phyloP scores from a whole-genome alignment of 2,113 vertebrate species.

The Protobothrops mucrosquamatus region DNA sequence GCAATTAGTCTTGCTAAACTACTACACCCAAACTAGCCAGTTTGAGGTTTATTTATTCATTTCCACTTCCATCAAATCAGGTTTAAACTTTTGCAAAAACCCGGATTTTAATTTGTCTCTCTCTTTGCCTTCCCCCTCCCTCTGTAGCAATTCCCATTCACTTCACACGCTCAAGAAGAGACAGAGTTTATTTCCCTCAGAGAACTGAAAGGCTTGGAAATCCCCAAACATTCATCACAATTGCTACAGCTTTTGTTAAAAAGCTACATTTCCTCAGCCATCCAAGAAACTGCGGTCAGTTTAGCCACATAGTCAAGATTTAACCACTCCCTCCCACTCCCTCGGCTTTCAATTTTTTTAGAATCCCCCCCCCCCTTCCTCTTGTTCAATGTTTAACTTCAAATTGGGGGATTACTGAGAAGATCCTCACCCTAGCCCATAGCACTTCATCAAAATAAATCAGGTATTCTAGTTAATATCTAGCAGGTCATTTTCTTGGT shows the following conservation, averaged over 20 bases:
- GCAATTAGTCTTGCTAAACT: slow-evolving; percentile 85
- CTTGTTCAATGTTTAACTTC: neutral
- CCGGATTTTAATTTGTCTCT: neutral
- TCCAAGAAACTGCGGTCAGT: neutral
- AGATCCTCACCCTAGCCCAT: neutral
- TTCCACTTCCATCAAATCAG: slow-evolving; percentile 52
- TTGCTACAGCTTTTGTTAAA: neutral
- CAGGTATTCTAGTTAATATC: neutral
- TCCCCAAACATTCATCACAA: slow-evolving; percentile 7
- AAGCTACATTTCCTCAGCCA: slow-evolving; percentile 6
- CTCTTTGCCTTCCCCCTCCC: neutral
- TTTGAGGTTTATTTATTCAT: slow-evolving; percentile 76
- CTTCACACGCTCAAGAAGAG: neutral
- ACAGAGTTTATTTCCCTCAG: neutral
- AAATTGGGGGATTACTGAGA: neutral
- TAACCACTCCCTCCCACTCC: neutral
- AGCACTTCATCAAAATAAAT: neutral
- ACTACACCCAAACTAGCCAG: slow-evolving; percentile 75
- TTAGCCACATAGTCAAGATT: neutral
- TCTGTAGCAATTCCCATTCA: neutral
- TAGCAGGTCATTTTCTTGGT: neutral
- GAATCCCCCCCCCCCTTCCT: neutral
- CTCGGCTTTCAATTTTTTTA: neutral
- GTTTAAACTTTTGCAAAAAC: slow-evolving; percentile 34
- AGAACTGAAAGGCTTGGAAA: neutral